Evolutionary conservation across 2,797 vertebrate species (phyloP).

Genomic region (Falco cherrug): DNA sequence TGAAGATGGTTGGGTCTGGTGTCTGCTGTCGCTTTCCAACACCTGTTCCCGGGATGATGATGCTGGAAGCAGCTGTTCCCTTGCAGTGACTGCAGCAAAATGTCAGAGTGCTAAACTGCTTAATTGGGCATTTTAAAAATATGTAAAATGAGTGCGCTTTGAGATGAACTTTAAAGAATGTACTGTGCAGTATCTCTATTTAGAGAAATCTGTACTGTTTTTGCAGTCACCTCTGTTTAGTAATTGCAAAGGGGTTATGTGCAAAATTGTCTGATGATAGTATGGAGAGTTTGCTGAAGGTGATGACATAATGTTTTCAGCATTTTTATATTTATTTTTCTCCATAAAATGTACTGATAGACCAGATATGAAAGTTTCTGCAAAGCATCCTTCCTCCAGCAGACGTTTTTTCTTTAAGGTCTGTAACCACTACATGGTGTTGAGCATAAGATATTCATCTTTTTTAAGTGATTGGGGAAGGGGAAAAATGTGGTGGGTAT

Average conservation of each 20-base stretch:
- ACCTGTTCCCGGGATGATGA: neutral
- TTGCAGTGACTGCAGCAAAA: neutral
- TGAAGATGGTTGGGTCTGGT: neutral
- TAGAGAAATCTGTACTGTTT: neutral
- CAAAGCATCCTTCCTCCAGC: too few relatives aligned
- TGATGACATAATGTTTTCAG: neutral
- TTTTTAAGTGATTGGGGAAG: neutral
- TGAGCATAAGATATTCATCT: neutral
- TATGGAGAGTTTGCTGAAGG: neutral
- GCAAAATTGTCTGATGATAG: neutral
- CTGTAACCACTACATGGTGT: neutral
- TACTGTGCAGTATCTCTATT: accelerated
- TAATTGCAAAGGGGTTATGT: neutral
- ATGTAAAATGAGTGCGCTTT: neutral
- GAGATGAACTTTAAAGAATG: neutral
- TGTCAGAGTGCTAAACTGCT: neutral
- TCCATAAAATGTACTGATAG: too few relatives aligned
- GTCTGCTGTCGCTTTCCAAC: neutral
- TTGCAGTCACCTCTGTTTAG: neutral
- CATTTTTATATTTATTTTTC: accelerated
- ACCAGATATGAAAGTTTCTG: too few relatives aligned
- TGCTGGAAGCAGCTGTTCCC: neutral
- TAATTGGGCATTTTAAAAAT: neutral
- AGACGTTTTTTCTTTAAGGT: neutral
- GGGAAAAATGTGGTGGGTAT: neutral